Base-by-base conservation (phyloP, 2,888 invertebrate species). In the Azorinus chamasolen region DNA sequence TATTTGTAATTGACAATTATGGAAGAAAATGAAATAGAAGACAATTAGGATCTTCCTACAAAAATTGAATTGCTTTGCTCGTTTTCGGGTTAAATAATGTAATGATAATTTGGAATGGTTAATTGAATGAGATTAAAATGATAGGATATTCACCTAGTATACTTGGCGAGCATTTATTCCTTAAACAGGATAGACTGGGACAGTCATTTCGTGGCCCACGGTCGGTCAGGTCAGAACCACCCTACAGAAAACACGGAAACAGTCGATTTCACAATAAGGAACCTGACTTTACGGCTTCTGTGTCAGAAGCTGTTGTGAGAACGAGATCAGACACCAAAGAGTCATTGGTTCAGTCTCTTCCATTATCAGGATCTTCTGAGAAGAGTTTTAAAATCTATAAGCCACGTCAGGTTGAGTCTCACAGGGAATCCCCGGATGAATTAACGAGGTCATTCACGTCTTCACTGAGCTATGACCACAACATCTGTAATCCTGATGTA, bases 331-430 rank as follows among this genome's bases (percentile, higher is more conserved):
- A 80, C 6, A 43, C 27, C 8, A 27, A 55, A 16, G 66, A 66
- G 16, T 65, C 65, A 24, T 79, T 79, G 27, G 57, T 61, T 14
- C 79, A 85, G 57, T 78, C 83, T 10, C 82, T 83, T n/a, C 77
- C 80, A 14, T 70, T 80, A 16, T 71, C 78, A 1, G 50, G 61
- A 16, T 46, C 73, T 1, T 50, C 61, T 1, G 76, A 41, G 10
- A 22, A 74, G 24, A 69, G 77, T 12, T 77, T 63, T 46, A 41
- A 55, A 2, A 58, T 70, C 18, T 75, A 75, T 41, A 64, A 46
- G 16, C 20, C 25, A 57, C 16, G 20, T 14, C 50, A 50, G 39
- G 50, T 48, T 24, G 24, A 41, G 10, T 6, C 24, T 32, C n/a
- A 55, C n/a, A 14, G 22, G 22, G 53, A 25, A 27, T 14, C 27